Base-by-base conservation (phyloP, 92 coral and sea anemone genomes). In the Palythoa caribaeorum region DNA sequence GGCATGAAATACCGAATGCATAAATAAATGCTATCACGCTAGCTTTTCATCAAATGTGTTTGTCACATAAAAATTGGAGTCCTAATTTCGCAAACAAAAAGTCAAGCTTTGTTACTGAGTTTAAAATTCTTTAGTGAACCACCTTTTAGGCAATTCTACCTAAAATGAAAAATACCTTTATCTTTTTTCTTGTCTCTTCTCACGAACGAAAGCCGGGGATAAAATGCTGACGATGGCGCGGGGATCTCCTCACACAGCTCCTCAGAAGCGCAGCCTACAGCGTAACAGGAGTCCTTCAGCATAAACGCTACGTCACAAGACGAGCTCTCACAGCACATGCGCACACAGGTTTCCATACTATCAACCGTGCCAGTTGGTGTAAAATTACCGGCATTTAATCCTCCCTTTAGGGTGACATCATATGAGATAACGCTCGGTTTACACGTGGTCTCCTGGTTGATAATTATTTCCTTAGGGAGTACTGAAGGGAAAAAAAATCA, bases 381-480 rank as follows among this genome's bases (percentile, higher is more conserved):
- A 81, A 94, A 97, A 84, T 93, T 89, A 44, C 98, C 99, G 6
- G 99, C 99, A 54, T 93, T 90, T 70, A 94, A 87, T 38, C 99
- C 99, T 6, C 99, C 99, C 16, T 95, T 95, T 2, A 97, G 94
- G 7, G 97, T 97, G 79, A 97, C 99, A 92, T 97, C 99, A 88
- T 97, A 97, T 1, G 99, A 97, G 54, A 97, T 93, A 60, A 97
- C 98, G 65, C 96, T 91, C 6, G 99, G 96, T 40, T 78, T 93
- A 87, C 99, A 97, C 47, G 88, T 93, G 60, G 90, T 84, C 20
- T 91, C 95, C 59, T 84, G 89, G 37, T 92, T 92, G 63, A 94
- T 87, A 53, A 88, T 86, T 3, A 97, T 93, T 72, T 90, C 87
- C 75, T 94, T 76, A 7, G 98, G 94, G 7, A 93, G 95, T 57